Base-by-base conservation (phyloP, 2,888 invertebrate genomes). In the Brachynemurus nebulosus region DNA sequence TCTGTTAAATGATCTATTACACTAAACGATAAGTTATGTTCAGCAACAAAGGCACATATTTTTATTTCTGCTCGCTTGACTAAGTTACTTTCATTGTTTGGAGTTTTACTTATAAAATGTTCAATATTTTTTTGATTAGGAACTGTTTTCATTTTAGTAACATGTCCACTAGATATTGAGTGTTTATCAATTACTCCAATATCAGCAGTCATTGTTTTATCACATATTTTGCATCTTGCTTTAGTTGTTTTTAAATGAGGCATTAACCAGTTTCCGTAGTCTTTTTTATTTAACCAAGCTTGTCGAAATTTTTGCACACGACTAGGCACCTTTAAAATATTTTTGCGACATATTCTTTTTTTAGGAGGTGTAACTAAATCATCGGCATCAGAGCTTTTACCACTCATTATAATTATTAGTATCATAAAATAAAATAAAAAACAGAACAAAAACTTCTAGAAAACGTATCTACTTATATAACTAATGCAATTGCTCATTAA, bases 21-120 rank as follows among this genome's bases (percentile, higher is more conserved):
- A 23, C 19, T 27, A 45, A 52, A 52, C 14, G 50, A 12, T 19
- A 52, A 18, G 38, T 50, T 48, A 36, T 52, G 51, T 18, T 46
- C 51, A 36, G 45, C 46, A 8, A 52, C 17, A 44, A 49, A 47
- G 14, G 37, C 40, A 45, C 33, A 27, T 18, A 45, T 20, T 33
- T 45, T 38, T 40, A 47, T 45, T 25, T 44, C 44, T 2, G 44
- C 16, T 19, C 37, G 17, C 30, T 35, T 45, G 16, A 45, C 43
- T 23, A 23, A 37, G 16, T 11, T 21, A 14, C 40, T 44, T 17
- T n/a, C n/a, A n/a, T n/a, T n/a, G n/a, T n/a, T n/a, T n/a, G n/a
- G n/a, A n/a, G n/a, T n/a, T n/a, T n/a, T n/a, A n/a, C n/a, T n/a
- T n/a, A n/a, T n/a, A n/a, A n/a, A n/a, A n/a, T n/a, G n/a, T n/a